These are phyloP conservation scores for Muntiacus muntjak DNA, from an alignment of 2,113 vertebrate genomes.

Conservation along the genomic window DNA sequence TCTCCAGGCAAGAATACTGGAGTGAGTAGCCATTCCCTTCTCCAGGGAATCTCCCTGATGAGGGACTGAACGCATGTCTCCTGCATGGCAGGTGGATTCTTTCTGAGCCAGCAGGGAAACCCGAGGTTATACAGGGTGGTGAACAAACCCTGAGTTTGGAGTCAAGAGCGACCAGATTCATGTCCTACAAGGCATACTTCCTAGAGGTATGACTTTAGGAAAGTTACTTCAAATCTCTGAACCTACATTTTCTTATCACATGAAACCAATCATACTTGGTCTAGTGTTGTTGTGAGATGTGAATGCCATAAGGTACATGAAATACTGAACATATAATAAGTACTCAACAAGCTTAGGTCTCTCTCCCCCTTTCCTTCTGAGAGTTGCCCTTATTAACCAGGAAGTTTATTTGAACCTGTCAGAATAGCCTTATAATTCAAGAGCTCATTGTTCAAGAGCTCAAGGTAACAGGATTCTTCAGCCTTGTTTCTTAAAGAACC, in stretches of 20 bases:
- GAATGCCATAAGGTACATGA: neutral
- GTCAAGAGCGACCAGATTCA: neutral
- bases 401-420: neutral
- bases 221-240: neutral
- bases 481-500: conserved; percentile 24
- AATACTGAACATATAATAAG: neutral
- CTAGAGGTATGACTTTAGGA: neutral
- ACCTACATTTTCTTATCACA: neutral
- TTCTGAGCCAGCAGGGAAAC: neutral
- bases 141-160: neutral
- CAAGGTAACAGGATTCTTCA: neutral
- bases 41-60: neutral
- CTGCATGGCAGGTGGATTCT: neutral
- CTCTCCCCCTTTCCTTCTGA: neutral
- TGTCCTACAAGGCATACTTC: neutral
- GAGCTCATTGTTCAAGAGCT: neutral
- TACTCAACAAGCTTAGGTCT: neutral
- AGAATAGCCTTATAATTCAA: neutral
- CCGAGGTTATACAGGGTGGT: neutral
- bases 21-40: neutral
- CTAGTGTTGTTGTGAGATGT: neutral
- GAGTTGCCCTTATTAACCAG: neutral
- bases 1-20: neutral
- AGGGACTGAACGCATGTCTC: neutral
- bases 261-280: neutral